Base-by-base conservation (phyloP, 1,140 invertebrate genomes). In the Drosophila burlai region DNA sequence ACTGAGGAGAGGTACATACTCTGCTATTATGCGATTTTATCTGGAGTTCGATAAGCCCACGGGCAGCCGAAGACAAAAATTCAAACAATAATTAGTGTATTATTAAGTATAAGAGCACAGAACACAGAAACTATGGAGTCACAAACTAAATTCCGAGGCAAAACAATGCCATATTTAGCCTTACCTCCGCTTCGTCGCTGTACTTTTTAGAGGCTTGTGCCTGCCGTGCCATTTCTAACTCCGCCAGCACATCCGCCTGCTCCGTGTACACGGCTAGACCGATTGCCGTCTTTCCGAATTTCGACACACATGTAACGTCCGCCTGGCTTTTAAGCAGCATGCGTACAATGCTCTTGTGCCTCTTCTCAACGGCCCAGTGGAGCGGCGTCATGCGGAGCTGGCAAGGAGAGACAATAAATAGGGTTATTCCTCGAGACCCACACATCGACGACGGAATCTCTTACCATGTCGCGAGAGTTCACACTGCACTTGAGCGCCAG, bases 341-440 rank as follows among this genome's bases (percentile, higher is more conserved):
- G 62, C 95, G 94, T 36, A 97, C 96, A 45, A 96, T 95, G 50
- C 95, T 94, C 36, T 94, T 83, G 92, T 98, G 96, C n/a, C 96
- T 95, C 78, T 96, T 95, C 93, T 98, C 97, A 52, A 97, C 97
- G 11, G 98, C 97, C 98, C 98, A 99, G 94, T 99, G 98, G 26
- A 99, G 94, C 34, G 98, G 97, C 29, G 98, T 98, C 98, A 98
- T 99, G 91, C 96, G 96, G 34, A 99, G 93, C 97, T 97, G 31
- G n/a, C 0, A 26, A 76, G 69, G 85, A 52, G n/a, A 45, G 42
- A 43, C 24, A 24, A 24, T 21, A 11, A 29, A 42, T 18, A 18
- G 24, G 16, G 1, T 43, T 18, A 59, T 3, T 38, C n/a, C 11
- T n/a, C 16, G 55, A 58, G 10, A 2, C 4, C 0, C 6, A 7